Conservation (phyloP, 1,140 invertebrate species). For the Lanistes nyassanus region DNA sequence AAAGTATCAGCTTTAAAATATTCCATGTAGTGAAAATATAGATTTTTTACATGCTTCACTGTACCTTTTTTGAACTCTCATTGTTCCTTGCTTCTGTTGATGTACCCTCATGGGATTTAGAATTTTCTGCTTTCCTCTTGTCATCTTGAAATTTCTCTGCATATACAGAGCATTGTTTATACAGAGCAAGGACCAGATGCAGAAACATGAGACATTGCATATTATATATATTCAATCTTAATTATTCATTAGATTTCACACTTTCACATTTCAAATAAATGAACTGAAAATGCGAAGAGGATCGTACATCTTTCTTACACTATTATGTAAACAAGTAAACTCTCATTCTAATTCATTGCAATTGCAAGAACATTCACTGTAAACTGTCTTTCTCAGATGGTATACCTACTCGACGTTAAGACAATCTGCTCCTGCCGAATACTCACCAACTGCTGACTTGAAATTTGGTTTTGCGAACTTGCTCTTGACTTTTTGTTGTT, state of each 20-base stretch:
- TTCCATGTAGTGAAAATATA: no score
- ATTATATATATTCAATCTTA: background rate
- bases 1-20: no score
- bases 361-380: no score
- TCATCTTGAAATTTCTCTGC: conserved; percentile 15
- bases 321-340: no score
- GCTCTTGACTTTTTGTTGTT: conserved; percentile 4
- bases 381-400: no score
- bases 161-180: background rate
- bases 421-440: no score
- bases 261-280: background rate
- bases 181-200: background rate
- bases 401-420: no score
- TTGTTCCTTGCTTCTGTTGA: background rate
- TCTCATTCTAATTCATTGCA: no score
- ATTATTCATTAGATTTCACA: background rate
- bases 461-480: conserved; percentile 11
- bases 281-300: background rate
- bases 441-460: conserved; percentile 17
- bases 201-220: background rate
- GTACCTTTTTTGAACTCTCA: background rate
- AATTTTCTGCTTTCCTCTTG: background rate
- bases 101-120: background rate
- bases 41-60: no score
- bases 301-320: no score